Evolutionary conservation across 2,888 invertebrate genomes (phyloP), one percentile per base, ranked within the genome.

Genomic region (Meteorus colon): DNA sequence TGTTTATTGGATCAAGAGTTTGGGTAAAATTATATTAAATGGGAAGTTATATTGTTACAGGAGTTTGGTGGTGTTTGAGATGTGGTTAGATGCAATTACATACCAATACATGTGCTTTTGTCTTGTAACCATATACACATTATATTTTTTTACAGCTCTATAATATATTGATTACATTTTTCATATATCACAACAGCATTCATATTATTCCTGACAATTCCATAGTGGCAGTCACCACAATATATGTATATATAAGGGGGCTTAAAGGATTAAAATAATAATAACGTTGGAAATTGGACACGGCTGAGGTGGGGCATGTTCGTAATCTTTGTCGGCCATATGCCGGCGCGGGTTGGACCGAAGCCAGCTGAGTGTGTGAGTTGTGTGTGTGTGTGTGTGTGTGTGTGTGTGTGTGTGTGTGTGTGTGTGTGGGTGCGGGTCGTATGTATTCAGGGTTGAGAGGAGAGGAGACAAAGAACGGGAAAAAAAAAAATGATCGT

Each of bases 211-310:
- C 74, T 66, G 65, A 45, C 45, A 67, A 76, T 78, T 77, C 75
- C 67, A 78, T 78, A 65, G 76, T 72, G 76, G 74, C 55, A 71
- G 48, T 41, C 55, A 19, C 55, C 55, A 19, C 55, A 8, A 55
- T 55, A 48, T 65, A 69, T 72, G 75, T 73, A 77, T 68, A 69
- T 71, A 78, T 76, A 66, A 78, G 80, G 80, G 78, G 79, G 84
- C 83, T 83, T 82, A 77, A 82, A 82, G 85, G 86, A 86, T 86
- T 86, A 84, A 86, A 87, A 86, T 86, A 87, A 88, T 86, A 87
- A 86, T 86, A 86, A 86, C 82, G 85, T 84, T 83, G 81, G 85
- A 84, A 86, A 88, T 87, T 88, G 87, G 87, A 86, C 84, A 88
- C 84, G 86, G 83, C 73, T 78, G 81, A 81, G 82, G 82, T 80